Conservation (phyloP, 2,113 vertebrate species). For the Scytalopus superciliaris region DNA sequence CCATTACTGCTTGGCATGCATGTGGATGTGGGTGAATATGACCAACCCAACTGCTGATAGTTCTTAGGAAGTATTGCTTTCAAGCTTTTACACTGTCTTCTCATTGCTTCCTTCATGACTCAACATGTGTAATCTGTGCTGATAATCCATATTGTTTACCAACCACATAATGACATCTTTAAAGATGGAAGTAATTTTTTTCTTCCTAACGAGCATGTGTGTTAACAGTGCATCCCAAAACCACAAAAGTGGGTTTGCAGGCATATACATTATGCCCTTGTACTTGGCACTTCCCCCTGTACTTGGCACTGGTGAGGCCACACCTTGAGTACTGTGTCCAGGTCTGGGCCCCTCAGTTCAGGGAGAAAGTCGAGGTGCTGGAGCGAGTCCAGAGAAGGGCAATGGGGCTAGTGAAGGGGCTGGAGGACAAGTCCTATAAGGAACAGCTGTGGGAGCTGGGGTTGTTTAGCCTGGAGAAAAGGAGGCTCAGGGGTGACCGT, state of each 20-base stretch:
- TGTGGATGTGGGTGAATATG: background rate
- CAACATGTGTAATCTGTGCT: accelerated
- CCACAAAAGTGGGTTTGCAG: background rate
- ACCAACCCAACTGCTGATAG: background rate
- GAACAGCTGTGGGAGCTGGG: background rate
- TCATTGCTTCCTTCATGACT: background rate
- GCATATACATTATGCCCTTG: background rate
- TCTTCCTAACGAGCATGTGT: background rate
- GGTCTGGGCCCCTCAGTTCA: background rate
- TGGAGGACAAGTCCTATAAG: background rate
- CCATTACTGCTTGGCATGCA: background rate
- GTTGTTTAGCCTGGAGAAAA: background rate
- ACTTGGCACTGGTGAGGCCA: background rate
- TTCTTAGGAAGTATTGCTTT: background rate
- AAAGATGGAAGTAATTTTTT: background rate
- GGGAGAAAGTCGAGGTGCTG: background rate
- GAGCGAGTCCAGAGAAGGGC: background rate
- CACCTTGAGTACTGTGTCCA: background rate
- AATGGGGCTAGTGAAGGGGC: background rate
- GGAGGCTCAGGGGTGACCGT: background rate
- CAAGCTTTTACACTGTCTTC: background rate
- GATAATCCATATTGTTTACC: background rate
- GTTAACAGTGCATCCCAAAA: background rate
- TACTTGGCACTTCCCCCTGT: background rate
- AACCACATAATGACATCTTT: background rate